These are phyloP conservation scores for Philypnodon macrostomus DNA, from an alignment of 2,797 vertebrate species.

Conservation along the genomic window DNA sequence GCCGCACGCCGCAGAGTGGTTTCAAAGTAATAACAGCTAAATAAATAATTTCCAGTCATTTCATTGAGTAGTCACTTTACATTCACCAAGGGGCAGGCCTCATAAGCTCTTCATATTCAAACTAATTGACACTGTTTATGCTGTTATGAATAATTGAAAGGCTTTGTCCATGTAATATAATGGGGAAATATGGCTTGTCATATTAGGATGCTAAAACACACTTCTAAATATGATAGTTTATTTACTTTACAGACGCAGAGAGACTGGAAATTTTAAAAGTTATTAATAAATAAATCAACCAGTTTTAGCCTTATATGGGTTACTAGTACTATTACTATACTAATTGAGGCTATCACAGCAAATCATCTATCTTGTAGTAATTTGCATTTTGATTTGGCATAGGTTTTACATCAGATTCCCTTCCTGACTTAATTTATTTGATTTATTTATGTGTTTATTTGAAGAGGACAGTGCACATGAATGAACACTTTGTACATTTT, in stretches of 20 bases:
- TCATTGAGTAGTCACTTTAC: constrained; percentile 48
- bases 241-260: not conserved
- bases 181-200: constrained; percentile 6
- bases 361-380: too few species aligned
- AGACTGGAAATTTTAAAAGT: too few species aligned
- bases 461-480: too few species aligned
- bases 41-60: constrained; percentile 58
- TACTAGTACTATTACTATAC: too few species aligned
- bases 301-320: too few species aligned
- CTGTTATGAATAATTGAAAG: constrained; percentile 54
- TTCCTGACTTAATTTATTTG: too few species aligned
- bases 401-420: too few species aligned
- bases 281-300: not conserved
- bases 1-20: constrained; percentile 48
- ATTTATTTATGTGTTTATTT: too few species aligned
- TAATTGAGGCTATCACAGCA: too few species aligned
- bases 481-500: too few species aligned
- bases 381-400: too few species aligned
- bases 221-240: constrained; percentile 9
- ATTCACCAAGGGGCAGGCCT: constrained; percentile 44
- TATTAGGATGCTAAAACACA: constrained; percentile 6
- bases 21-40: constrained; percentile 66
- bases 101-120: constrained; percentile 38
- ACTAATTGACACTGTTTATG: constrained; percentile 39
- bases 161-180: constrained; percentile 37